Base-by-base conservation (phyloP, 1,140 invertebrate species). In the Ceratina japonica region DNA sequence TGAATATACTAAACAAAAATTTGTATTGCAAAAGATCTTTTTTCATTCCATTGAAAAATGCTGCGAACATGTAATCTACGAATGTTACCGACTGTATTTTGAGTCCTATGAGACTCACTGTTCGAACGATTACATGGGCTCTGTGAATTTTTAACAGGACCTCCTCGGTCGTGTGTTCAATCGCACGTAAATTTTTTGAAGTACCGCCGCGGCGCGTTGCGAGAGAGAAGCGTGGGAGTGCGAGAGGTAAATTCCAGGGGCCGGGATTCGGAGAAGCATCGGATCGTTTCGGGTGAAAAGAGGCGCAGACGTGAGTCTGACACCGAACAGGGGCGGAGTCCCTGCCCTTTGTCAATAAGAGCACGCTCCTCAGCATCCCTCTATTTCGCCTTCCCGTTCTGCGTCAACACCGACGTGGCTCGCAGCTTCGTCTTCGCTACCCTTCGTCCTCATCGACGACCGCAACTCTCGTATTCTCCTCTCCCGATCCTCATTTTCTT, bases 301-400 rank as follows among this genome's bases (percentile, higher is more conserved):
- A 79, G 72, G 68, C 80, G 82, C 80, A 75, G 78, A 61, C 69
- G 80, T 68, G 62, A 58, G 70, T 54, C 56, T 69, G 27, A 31
- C 64, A 76, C 22, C 54, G 22, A 7, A 49, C 56, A 78, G 80
- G 82, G 73, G 79, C 61, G 70, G 68, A 76, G 82, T 82, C 68
- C 66, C 63, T 75, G 54, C 66, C 79, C 66, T 49, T 68, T 58
- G 75, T 72, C 75, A 65, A 83, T 83, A 78, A 62, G 20, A 71
- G 56, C 82, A 68, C 16, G 16, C 71, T 64, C 68, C n/a, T 31
- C 81, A 66, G 16, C 66, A 63, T 31, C 68, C 61, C 22, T 72
- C 56, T 44, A 31, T 51, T 62, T 68, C 59, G 61, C 24, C 49
- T 79, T 71, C 66, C 65, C 37, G n/a, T 15, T 69, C 18, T 54